These are phyloP conservation scores for Gymnothorax reevesii DNA, from an alignment of 2,797 vertebrate species.

Conservation along the genomic window DNA sequence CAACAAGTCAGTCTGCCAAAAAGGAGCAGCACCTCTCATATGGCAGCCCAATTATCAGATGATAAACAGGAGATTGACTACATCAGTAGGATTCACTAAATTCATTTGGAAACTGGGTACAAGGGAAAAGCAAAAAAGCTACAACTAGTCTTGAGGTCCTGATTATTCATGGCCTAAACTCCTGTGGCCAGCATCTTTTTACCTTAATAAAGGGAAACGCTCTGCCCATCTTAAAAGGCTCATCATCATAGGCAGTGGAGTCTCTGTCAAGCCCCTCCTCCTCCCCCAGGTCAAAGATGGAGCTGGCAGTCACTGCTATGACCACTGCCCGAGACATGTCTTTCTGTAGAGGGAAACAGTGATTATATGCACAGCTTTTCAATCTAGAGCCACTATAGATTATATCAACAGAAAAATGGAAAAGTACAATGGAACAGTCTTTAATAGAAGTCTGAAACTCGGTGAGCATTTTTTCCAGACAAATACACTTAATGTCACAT, in stretches of 20 bases:
- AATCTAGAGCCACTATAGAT: neutral
- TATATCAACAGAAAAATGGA: neutral
- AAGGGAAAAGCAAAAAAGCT: neutral
- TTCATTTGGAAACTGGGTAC: too few relatives aligned
- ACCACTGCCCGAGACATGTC: constrained; percentile 64
- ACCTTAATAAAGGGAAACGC: constrained; percentile 76
- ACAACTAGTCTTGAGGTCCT: too few relatives aligned
- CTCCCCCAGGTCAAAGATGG: constrained; percentile 67
- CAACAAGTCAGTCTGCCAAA: too few relatives aligned
- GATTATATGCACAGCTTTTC: neutral
- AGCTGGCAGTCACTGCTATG: constrained; percentile 71
- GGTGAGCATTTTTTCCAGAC: too few relatives aligned
- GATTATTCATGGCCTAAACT: too few relatives aligned
- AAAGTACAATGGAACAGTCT: too few relatives aligned
- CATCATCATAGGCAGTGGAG: constrained; percentile 53
- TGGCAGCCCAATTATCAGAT: too few relatives aligned
- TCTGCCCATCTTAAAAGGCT: constrained; percentile 56
- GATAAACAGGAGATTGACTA: too few relatives aligned
- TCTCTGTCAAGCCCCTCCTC: constrained; percentile 57
- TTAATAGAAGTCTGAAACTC: too few relatives aligned
- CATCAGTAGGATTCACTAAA: too few relatives aligned
- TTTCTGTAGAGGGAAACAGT: constrained; percentile 59
- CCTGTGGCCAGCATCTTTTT: neutral
- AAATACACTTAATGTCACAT: too few relatives aligned
- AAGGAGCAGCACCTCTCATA: too few relatives aligned